Percentiles rank a stretch among this genome's conserved stretches.
These are phyloP conservation scores for Trichogramma dendrolimi DNA, from an alignment of 2,888 invertebrate genomes.

Conservation along the genomic window DNA sequence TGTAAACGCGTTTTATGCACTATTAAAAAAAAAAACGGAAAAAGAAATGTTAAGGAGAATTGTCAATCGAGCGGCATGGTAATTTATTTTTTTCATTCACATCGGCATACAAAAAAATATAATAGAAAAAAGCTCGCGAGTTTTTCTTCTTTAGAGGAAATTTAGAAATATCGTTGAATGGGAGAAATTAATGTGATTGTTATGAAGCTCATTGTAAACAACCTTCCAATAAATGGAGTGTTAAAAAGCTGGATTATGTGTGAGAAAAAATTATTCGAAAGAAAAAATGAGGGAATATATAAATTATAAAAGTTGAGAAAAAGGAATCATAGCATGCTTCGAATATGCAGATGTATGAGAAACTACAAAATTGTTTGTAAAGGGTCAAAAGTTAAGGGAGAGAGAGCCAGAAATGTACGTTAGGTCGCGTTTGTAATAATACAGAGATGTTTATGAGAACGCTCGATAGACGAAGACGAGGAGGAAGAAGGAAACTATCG, in stretches of 20 bases:
- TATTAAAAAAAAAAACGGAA: conserved; percentile 29
- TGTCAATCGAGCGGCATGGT: conserved; percentile 37
- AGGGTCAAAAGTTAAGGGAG: conserved; percentile 2
- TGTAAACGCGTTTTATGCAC: conserved; percentile 45
- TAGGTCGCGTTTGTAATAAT: conserved; percentile 17
- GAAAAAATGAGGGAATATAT: conserved; percentile 13
- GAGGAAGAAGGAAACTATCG: conserved; percentile 31
- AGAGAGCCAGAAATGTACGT: conserved; percentile 17
- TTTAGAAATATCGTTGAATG: conserved; percentile 12
- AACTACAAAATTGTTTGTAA: not conserved
- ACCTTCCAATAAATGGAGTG: too few relatives aligned
- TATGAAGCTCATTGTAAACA: not conserved
- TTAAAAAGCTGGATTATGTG: not conserved
- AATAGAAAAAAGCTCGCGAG: conserved; percentile 30
- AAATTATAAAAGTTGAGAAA: conserved; percentile 10
- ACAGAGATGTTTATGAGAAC: conserved; percentile 11
- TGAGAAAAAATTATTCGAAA: not conserved
- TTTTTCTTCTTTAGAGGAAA: conserved; percentile 25
- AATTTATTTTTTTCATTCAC: conserved; percentile 21
- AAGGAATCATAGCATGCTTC: too few relatives aligned
- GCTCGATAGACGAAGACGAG: conserved; percentile 28
- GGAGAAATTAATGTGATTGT: not conserved
- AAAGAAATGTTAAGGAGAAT: conserved; percentile 42
- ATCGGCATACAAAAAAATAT: conserved; percentile 26
- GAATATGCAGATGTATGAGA: too few relatives aligned